phyloP scores from a whole-genome alignment of 30 jellyfish, hydroid and myxozoan genomes.

The Catostylus mosaicus region DNA sequence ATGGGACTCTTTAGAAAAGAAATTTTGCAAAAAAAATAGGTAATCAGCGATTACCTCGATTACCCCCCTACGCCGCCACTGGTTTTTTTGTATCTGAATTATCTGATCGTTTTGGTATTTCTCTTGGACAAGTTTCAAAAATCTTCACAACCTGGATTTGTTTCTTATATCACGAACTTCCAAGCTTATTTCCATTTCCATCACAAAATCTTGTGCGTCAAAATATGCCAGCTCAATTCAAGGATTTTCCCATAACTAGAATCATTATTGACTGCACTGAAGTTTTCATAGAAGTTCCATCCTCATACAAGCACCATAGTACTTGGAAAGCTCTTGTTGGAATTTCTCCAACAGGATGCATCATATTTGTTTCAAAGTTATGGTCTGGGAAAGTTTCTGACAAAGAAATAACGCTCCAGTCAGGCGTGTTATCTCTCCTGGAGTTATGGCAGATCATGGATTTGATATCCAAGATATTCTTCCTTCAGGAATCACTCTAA shows the following conservation, averaged over 20 bases:
- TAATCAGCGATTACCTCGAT: too few relatives aligned
- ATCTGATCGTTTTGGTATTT: constrained; percentile 38
- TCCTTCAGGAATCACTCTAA: constrained; percentile 56
- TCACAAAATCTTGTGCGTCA: constrained; percentile 13
- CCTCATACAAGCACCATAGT: too few relatives aligned
- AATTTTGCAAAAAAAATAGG: too few relatives aligned
- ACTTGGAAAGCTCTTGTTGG: constrained; percentile 49
- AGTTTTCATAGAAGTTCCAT: constrained; percentile 27
- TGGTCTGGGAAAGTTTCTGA: constrained; percentile 52
- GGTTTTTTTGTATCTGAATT: constrained; percentile 27
- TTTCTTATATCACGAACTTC: constrained; percentile 20
- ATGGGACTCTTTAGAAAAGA: too few relatives aligned
- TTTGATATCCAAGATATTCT: constrained; percentile 54
- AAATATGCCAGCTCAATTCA: not conserved
- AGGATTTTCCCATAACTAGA: constrained; percentile 23
- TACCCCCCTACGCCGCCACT: too few relatives aligned
- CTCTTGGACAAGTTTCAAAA: constrained; percentile 44
- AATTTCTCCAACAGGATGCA: constrained; percentile 29
- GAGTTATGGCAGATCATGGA: constrained; percentile 67
- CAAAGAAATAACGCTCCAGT: constrained; percentile 43
- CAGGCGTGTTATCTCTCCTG: constrained; percentile 37
- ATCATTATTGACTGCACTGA: constrained; percentile 26
- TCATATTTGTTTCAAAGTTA: constrained; percentile 36
- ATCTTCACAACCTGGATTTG: constrained; percentile 55
- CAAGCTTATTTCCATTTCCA: constrained; percentile 12